A percentile compares a stretch with the other conserved stretches of the same genome.
phyloP scores from a whole-genome alignment of 2,888 invertebrate genomes.

The Prenolepis imparis region DNA sequence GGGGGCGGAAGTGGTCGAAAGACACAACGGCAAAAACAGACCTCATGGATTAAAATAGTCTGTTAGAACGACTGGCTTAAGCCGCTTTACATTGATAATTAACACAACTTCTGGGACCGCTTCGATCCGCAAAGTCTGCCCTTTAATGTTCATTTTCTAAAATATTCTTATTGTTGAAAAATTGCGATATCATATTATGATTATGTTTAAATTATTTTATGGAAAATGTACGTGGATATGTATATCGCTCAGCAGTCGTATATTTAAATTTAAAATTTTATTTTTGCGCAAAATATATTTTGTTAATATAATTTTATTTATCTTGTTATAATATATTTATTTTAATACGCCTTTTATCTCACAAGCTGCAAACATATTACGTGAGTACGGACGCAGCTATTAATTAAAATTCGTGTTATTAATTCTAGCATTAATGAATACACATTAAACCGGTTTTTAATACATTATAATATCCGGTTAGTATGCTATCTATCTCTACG shows the following conservation, averaged over 20 bases:
- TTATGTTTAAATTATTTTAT: slow-evolving; percentile 1
- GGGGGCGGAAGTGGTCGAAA: slow-evolving; percentile 83
- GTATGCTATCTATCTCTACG: background rate
- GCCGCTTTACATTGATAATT: slow-evolving; percentile 77
- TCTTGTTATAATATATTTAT: background rate
- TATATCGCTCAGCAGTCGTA: background rate
- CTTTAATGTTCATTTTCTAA: no score
- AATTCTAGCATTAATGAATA: slow-evolving; percentile 38
- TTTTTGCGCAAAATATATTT: background rate
- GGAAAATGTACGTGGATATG: background rate
- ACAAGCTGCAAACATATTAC: slow-evolving; percentile 13
- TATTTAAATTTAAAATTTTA: background rate
- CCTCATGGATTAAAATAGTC: slow-evolving; percentile 80
- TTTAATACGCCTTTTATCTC: slow-evolving; percentile 1
- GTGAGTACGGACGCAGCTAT: background rate
- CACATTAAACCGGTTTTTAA: slow-evolving; percentile 47
- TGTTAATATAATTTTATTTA: no score
- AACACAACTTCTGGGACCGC: slow-evolving; percentile 56
- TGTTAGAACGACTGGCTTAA: slow-evolving; percentile 58
- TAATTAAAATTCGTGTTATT: slow-evolving; percentile 44
- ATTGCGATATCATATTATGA: background rate
- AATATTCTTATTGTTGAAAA: background rate
- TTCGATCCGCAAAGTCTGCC: background rate
- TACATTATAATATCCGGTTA: slow-evolving; percentile 24
- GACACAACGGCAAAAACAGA: slow-evolving; percentile 81